Conservation (phyloP, 1,140 invertebrate species). For the Drosophila ercepeae region DNA sequence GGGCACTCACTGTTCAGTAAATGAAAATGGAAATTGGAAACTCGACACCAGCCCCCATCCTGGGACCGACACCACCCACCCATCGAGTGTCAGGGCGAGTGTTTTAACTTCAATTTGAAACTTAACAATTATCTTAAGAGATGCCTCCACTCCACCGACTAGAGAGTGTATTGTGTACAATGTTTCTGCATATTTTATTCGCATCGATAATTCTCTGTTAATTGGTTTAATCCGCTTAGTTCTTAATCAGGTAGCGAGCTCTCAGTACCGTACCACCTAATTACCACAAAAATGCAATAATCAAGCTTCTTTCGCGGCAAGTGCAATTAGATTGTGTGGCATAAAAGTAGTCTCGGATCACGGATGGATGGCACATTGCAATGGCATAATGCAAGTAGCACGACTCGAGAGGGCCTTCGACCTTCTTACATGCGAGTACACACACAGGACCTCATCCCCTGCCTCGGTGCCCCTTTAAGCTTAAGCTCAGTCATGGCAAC, state of each 20-base stretch:
- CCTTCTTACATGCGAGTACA: slow-evolving; percentile 34
- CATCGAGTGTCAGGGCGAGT: slow-evolving; percentile 36
- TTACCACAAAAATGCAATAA: slow-evolving; percentile 24
- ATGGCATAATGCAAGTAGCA: slow-evolving; percentile 46
- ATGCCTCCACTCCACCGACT: neutral
- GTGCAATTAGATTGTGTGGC: slow-evolving; percentile 39
- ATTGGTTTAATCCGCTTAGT: slow-evolving; percentile 73
- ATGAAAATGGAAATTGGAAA: slow-evolving; percentile 58
- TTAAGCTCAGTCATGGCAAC: slow-evolving; percentile 35
- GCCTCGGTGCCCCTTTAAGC: neutral
- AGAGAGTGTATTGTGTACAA: neutral
- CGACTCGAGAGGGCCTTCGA: slow-evolving; percentile 22
- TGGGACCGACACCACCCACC: slow-evolving; percentile 1
- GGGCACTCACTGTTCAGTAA: slow-evolving; percentile 11
- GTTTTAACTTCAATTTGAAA: slow-evolving; percentile 26
- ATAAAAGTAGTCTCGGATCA: slow-evolving; percentile 7
- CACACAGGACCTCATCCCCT: neutral
- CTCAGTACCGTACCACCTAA: slow-evolving; percentile 31
- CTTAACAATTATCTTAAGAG: neutral
- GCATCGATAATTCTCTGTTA: slow-evolving; percentile 45
- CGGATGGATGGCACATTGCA: slow-evolving; percentile 19
- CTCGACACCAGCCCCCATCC: no score
- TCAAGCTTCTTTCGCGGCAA: slow-evolving; percentile 1
- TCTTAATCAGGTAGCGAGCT: slow-evolving; percentile 35
- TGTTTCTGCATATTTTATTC: slow-evolving; percentile 10